Percentiles rank a stretch among this genome's conserved stretches.
These are phyloP conservation scores for Tortrix viridana DNA, from an alignment of 2,888 invertebrate genomes.

Conservation along the genomic window DNA sequence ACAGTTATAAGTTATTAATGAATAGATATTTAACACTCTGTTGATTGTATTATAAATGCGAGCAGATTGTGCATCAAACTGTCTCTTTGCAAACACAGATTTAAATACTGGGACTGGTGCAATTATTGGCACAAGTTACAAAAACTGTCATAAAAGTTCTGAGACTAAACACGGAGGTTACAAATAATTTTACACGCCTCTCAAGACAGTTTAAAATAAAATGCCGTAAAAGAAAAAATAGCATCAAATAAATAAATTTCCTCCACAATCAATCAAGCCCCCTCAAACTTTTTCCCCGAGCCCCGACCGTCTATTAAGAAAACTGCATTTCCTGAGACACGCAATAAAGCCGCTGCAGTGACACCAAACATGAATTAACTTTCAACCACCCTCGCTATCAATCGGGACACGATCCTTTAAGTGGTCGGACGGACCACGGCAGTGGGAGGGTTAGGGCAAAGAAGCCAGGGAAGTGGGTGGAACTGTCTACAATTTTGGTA, in stretches of 20 bases:
- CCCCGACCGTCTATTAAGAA: constrained; percentile 52
- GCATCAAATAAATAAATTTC: background rate
- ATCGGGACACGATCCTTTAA: constrained; percentile 75
- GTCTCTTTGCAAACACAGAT: no score
- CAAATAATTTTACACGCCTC: no score
- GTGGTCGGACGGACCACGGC: constrained; percentile 73
- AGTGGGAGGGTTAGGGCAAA: constrained; percentile 7
- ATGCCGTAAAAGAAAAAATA: background rate
- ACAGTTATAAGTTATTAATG: no score
- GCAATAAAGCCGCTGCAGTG: constrained; percentile 73
- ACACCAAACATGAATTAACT: constrained; percentile 82
- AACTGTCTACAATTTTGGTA: background rate
- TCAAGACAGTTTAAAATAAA: no score
- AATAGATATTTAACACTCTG: no score
- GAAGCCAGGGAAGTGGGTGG: background rate
- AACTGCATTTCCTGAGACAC: constrained; percentile 71
- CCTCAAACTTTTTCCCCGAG: constrained; percentile 41
- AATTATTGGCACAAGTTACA: no score
- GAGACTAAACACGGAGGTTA: no score
- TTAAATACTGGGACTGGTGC: no score
- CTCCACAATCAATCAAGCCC: constrained; percentile 33
- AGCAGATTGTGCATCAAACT: no score
- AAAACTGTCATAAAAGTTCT: no score
- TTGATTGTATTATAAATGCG: no score
- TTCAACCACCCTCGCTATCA: constrained; percentile 77